These are phyloP conservation scores for Plotosus lineatus DNA, from an alignment of 2,113 vertebrate genomes.

Conservation along the genomic window DNA sequence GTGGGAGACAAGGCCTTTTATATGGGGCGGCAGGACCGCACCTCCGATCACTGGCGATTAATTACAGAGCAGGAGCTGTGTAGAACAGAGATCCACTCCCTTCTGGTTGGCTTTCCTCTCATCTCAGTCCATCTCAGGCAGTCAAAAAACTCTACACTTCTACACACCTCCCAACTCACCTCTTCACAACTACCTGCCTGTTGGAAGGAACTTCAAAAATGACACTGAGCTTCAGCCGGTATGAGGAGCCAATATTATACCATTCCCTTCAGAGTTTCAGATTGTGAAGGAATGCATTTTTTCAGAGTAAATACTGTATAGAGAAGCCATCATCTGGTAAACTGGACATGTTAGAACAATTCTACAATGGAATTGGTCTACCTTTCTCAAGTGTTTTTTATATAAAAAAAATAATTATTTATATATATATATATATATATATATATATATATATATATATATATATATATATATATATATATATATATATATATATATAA, in stretches of 20 bases:
- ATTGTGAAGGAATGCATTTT: not conserved
- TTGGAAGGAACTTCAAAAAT: conserved; percentile 11
- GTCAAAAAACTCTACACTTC: conserved; percentile 77
- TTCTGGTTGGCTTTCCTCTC: conserved; percentile 71
- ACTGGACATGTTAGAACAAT: not conserved
- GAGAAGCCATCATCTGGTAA: not conserved
- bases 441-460: too few relatives aligned
- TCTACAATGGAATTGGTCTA: not conserved
- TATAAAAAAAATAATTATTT: too few relatives aligned
- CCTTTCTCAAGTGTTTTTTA: conserved; percentile 15
- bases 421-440: too few relatives aligned
- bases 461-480: too few relatives aligned
- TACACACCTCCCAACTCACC: conserved; percentile 43
- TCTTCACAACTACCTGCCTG: not conserved
- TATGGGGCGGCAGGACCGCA: conserved; percentile 78
- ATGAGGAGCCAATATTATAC: not conserved
- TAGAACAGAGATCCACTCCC: conserved; percentile 72
- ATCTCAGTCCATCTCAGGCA: conserved; percentile 74
- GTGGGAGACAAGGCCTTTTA: conserved; percentile 81
- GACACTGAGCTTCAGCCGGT: conserved; percentile 6
- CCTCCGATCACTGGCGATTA: conserved; percentile 85
- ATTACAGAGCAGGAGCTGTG: conserved; percentile 77
- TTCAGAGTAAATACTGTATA: not conserved
- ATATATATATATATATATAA: too few relatives aligned
- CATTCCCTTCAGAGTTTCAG: conserved; percentile 1